Evolutionary conservation across 2,113 vertebrate genomes (phyloP).

Genomic region (Pteronura brasiliensis): DNA sequence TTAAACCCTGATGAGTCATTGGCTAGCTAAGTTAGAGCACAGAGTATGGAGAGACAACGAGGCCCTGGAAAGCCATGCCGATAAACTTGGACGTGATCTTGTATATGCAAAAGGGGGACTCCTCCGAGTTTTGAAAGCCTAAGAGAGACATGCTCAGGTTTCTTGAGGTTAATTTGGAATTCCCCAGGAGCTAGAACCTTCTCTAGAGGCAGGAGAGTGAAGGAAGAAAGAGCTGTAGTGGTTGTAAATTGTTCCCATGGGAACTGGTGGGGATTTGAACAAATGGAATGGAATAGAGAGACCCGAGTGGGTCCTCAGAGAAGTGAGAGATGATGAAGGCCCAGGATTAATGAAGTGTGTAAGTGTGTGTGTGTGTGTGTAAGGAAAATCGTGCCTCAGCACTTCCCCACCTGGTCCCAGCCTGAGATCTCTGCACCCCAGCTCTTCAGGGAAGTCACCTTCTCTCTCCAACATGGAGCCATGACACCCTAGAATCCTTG

Average conservation of each 20-base stretch:
- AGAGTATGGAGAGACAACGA: background rate
- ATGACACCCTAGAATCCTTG: background rate
- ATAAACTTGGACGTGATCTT: background rate
- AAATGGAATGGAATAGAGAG: background rate
- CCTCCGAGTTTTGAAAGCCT: background rate
- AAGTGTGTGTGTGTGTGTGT: background rate
- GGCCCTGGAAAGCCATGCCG: background rate
- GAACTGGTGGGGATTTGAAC: background rate
- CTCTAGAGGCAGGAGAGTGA: background rate
- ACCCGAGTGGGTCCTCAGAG: background rate
- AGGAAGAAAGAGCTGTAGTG: background rate
- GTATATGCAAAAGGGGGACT: background rate
- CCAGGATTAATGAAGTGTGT: background rate
- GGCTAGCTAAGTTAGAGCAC: too few species aligned
- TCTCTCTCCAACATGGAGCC: background rate
- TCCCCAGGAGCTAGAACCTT: background rate
- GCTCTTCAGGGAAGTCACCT: background rate
- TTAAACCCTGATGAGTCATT: background rate
- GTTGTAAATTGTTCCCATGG: background rate
- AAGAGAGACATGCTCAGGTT: background rate
- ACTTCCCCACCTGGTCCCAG: background rate
- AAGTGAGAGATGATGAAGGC: background rate
- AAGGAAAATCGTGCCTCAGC: background rate
- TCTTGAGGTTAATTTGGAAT: background rate
- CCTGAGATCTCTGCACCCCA: background rate